Percentiles rank a stretch among this genome's conserved stretches.
Conservation (phyloP, 2,888 invertebrate genomes). For the Nomada fucata region DNA sequence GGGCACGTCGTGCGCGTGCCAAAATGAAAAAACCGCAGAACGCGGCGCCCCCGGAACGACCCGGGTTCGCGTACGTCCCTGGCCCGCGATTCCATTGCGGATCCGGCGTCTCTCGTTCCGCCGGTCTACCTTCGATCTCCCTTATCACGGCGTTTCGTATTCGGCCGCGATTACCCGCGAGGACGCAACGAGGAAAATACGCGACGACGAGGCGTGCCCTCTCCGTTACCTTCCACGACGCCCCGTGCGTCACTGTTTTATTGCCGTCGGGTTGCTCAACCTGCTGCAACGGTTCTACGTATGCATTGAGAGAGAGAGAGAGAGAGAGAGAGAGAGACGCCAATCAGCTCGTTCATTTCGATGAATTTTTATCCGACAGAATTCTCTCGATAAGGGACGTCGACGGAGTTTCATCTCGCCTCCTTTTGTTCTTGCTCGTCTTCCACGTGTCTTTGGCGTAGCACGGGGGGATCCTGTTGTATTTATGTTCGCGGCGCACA, state of each 20-base stretch:
- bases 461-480: too few species aligned
- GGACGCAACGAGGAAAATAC: constrained; percentile 29
- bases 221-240: not conserved
- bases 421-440: not conserved
- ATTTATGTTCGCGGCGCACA: too few species aligned
- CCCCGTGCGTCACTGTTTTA: not conserved
- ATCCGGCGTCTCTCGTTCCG: constrained; percentile 10
- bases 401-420: not conserved
- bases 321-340: not conserved
- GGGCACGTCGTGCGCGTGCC: constrained; percentile 80
- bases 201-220: not conserved
- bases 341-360: too few species aligned
- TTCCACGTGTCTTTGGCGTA: too few species aligned
- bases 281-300: not conserved
- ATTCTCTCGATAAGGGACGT: not conserved
- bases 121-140: not conserved
- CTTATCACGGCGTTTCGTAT: constrained; percentile 28
- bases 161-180: constrained; percentile 30
- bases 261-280: not conserved
- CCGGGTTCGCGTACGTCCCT: constrained; percentile 64
- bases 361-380: not conserved
- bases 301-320: not conserved
- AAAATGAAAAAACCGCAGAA: constrained; percentile 82
- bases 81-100: constrained; percentile 16
- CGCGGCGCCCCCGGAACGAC: constrained; percentile 58